These are phyloP conservation scores for Lobophora halterata DNA, from an alignment of 2,888 invertebrate genomes.

Conservation along the genomic window DNA sequence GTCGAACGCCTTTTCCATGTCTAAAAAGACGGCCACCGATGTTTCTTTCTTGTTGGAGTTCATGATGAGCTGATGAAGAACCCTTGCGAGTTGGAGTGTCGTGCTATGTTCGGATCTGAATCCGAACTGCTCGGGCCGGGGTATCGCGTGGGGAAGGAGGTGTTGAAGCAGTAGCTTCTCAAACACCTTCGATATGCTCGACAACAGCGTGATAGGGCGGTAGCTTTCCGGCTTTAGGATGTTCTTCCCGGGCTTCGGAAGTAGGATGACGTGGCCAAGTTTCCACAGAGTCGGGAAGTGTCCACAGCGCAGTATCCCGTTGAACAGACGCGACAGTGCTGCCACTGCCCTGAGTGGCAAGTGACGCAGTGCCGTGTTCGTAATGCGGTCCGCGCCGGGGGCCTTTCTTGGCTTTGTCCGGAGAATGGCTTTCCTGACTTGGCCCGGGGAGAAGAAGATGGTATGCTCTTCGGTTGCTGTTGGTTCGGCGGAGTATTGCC, in stretches of 20 bases:
- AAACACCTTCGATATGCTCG: conserved; percentile 27
- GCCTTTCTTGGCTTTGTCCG: conserved; percentile 3
- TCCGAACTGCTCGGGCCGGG: conserved; percentile 28
- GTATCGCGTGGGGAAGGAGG: conserved; percentile 4
- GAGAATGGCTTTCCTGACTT: conserved; percentile 1
- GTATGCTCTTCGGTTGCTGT: background rate
- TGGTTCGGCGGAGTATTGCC: background rate
- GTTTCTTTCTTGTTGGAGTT: conserved; percentile 20
- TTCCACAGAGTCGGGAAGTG: conserved; percentile 26
- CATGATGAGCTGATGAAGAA: conserved; percentile 27
- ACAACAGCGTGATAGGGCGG: conserved; percentile 13
- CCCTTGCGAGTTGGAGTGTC: conserved; percentile 33
- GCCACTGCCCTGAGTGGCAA: background rate
- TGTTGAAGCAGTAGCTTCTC: conserved; percentile 22
- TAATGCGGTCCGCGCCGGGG: conserved; percentile 6
- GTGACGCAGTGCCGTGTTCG: background rate
- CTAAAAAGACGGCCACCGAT: conserved; percentile 32
- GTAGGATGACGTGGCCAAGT: conserved; percentile 19
- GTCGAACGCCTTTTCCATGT: conserved; percentile 34
- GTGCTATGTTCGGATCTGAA: conserved; percentile 32
- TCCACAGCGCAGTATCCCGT: conserved; percentile 12
- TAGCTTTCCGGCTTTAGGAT: conserved; percentile 25
- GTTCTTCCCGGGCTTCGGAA: conserved; percentile 33
- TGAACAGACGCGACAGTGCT: conserved; percentile 9
- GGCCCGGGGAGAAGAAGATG: conserved; percentile 3